phyloP scores from a whole-genome alignment of 2,888 invertebrate genomes.

The Drosophila koepferae region DNA sequence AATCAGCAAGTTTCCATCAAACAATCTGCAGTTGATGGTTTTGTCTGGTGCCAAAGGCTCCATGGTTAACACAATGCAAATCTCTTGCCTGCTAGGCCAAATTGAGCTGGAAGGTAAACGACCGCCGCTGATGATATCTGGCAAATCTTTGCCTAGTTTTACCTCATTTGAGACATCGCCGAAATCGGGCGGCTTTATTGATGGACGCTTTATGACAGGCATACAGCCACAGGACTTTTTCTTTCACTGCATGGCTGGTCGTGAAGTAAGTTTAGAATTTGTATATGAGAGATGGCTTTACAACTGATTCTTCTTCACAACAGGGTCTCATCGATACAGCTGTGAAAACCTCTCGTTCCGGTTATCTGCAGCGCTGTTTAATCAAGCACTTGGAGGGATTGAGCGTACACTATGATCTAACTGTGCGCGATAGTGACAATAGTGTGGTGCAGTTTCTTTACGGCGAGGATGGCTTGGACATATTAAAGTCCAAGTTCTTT shows the following conservation, averaged over 20 bases:
- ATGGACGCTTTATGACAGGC: conserved; percentile 98
- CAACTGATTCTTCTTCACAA: neutral
- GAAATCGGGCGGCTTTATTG: conserved; percentile 97
- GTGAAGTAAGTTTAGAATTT: conserved; percentile 89
- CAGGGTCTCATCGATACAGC: conserved; percentile 99
- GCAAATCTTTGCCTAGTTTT: conserved; percentile 95
- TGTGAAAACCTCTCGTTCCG: conserved; percentile 99
- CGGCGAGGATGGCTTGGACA: conserved; percentile 97
- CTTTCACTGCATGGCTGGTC: conserved; percentile 99
- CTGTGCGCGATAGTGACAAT: conserved; percentile 97
- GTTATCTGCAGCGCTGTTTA: conserved; percentile 98
- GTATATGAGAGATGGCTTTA: neutral
- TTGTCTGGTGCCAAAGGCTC: conserved; percentile 99
- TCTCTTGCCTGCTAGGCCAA: conserved; percentile 98
- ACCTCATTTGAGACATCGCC: conserved; percentile 94
- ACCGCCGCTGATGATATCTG: conserved; percentile 96
- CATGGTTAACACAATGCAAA: conserved; percentile 98
- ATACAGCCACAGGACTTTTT: conserved; percentile 99
- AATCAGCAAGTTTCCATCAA: conserved; percentile 94
- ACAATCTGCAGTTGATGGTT: conserved; percentile 99
- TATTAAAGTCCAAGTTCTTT: conserved; percentile 94
- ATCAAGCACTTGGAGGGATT: conserved; percentile 99
- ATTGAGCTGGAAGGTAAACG: conserved; percentile 99
- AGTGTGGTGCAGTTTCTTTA: conserved; percentile 96
- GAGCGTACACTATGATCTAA: conserved; percentile 96